A percentile compares a stretch with the other conserved stretches of the same genome.
Evolutionary conservation across 2,888 invertebrate species (phyloP).

Genomic region (Amblyjoppa proteus): DNA sequence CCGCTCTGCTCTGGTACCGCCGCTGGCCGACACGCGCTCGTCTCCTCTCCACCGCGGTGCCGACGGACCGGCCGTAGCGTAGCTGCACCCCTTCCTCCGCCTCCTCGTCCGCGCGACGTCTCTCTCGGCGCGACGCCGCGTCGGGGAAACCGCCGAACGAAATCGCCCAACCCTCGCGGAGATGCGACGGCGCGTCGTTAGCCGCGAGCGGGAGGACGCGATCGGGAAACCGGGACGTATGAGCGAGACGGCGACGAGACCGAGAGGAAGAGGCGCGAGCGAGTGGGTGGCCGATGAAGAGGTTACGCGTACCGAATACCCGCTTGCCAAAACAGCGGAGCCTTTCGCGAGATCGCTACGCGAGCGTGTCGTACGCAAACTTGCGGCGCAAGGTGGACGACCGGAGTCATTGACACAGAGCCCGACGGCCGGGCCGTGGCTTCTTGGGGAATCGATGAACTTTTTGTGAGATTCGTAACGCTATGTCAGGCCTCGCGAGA

Average conservation of each 20-base stretch:
- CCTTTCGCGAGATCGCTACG: not conserved
- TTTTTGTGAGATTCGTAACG: not conserved
- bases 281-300: slow-evolving; percentile 43
- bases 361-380: not conserved
- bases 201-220: not conserved
- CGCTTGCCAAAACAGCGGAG: slow-evolving; percentile 21
- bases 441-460: not conserved
- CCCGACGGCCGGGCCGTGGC: not conserved
- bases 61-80: slow-evolving; percentile 48
- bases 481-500: not conserved
- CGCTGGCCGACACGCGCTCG: slow-evolving; percentile 47
- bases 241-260: not conserved
- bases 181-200: slow-evolving; percentile 28
- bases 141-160: slow-evolving; percentile 46
- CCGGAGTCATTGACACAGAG: slow-evolving; percentile 17
- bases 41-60: slow-evolving; percentile 40
- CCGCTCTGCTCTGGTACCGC: slow-evolving; percentile 29
- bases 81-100: slow-evolving; percentile 33
- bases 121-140: slow-evolving; percentile 50
- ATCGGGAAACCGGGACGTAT: slow-evolving; percentile 1
- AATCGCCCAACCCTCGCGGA: slow-evolving; percentile 44
- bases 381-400: slow-evolving; percentile 3
- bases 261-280: slow-evolving; percentile 19
- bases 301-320: slow-evolving; percentile 46
- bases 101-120: slow-evolving; percentile 18